Evolutionary conservation across 2,113 vertebrate species (phyloP), one percentile per base, ranked within the genome.

Genomic region (Campylorhamphus procurvoides): DNA sequence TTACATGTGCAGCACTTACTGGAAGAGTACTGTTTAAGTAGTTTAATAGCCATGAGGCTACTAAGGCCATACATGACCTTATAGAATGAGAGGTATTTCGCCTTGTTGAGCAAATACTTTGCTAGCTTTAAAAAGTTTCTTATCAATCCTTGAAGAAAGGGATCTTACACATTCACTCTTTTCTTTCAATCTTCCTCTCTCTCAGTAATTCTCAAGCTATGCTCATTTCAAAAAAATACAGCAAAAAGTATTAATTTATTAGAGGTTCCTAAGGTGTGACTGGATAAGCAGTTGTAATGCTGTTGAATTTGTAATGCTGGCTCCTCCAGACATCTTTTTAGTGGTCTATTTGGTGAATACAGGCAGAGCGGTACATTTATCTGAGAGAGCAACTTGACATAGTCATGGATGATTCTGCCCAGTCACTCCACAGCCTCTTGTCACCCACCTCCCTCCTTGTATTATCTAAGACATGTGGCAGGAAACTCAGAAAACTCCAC

Each of bases 311-410:
- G 7, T n/a, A 52, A 31, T 5, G 6, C 12, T 64, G 62, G 2
- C 4, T 62, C 9, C 60, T 80, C 15, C 5, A 6, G 24, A 82
- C 28, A 71, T 62, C 59, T 81, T 47, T 73, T 14, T 13, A 14
- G 8, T 35, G 7, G 2, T 49, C 14, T 80, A 0, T 67, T 58
- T 59, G 29, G 29, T 52, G 37, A 9, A 39, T 46, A 60, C 5
- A 49, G 84, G 14, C 25, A 63, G 19, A 50, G 28, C 0, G 0
- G 9, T 49, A 20, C 1, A 5, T 39, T 10, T 44, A 10, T 18
- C 24, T 2, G 2, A 58, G 18, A 39, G 2, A 67, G 14, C 20
- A 49, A 2, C 1, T 0, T 67, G 14, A 3, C 17, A 29, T 18
- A 18, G 16, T 25, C 20, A 37, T 17, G 14, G 10, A 33, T 39